Conservation (phyloP, 2,113 vertebrate species). For the Corythoichthys intestinalis region DNA sequence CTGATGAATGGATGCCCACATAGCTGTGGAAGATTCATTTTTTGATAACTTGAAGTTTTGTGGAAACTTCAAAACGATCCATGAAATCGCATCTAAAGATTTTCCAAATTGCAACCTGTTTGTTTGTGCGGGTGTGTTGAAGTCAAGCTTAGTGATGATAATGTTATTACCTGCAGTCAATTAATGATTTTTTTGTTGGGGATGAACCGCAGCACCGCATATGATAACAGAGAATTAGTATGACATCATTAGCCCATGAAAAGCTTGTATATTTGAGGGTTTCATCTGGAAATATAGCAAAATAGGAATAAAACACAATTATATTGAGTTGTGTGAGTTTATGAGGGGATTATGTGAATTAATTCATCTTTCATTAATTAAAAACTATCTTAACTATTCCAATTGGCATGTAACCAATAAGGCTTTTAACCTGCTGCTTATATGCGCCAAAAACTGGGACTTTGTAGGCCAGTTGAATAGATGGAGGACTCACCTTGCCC, state of each 20-base stretch:
- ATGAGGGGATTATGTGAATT: background rate
- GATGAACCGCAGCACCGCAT: background rate
- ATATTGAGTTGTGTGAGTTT: background rate
- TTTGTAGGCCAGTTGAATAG: conserved; percentile 98
- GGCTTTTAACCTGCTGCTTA: conserved; percentile 44
- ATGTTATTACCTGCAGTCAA: background rate
- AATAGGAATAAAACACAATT: background rate
- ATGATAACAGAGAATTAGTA: background rate
- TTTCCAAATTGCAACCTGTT: conserved; percentile 18
- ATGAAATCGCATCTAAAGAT: background rate
- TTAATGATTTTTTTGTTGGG: background rate
- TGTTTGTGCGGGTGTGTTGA: background rate
- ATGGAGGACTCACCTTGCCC: conserved; percentile 90
- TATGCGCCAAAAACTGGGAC: conserved; percentile 92
- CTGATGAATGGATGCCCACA: background rate
- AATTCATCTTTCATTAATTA: background rate
- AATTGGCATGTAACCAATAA: background rate
- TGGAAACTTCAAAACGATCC: background rate
- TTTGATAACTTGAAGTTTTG: background rate
- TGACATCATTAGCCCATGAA: background rate
- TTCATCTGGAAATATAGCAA: background rate
- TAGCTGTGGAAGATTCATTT: background rate
- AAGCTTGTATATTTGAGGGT: background rate
- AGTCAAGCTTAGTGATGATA: background rate
- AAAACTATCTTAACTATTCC: background rate